Percentiles rank a stretch among this genome's conserved stretches.
Evolutionary conservation across 2,888 invertebrate species (phyloP).

Genomic region (Bedellia somnulentella): DNA sequence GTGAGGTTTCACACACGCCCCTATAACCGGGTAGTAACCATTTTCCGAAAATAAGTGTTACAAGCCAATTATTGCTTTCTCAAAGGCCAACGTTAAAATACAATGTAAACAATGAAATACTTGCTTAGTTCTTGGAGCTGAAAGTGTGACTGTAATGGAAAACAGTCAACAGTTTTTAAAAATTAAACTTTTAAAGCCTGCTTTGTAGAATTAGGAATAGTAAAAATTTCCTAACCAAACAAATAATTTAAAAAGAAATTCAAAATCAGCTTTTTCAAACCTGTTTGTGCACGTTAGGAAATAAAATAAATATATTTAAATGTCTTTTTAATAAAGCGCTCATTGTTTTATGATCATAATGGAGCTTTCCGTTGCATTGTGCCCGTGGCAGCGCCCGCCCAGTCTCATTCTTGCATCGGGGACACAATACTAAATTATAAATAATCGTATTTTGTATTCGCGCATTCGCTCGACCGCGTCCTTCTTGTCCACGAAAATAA

Average conservation of each 20-base stretch:
- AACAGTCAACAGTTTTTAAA: too few relatives aligned
- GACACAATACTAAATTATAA: conserved; percentile 54
- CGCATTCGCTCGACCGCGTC: conserved; percentile 39
- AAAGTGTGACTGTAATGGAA: too few relatives aligned
- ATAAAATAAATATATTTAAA: conserved; percentile 57
- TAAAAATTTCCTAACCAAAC: too few relatives aligned
- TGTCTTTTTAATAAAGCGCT: conserved; percentile 57
- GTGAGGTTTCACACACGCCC: conserved; percentile 34
- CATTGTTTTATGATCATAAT: conserved; percentile 56
- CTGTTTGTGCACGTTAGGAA: too few relatives aligned
- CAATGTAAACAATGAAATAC: too few relatives aligned
- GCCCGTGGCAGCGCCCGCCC: conserved; percentile 31
- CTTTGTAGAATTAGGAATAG: too few relatives aligned
- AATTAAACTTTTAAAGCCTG: too few relatives aligned
- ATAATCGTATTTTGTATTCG: conserved; percentile 50
- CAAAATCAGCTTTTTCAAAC: too few relatives aligned
- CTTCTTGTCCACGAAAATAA: conserved; percentile 48
- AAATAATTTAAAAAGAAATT: too few relatives aligned
- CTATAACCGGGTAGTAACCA: too few relatives aligned
- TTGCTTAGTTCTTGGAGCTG: too few relatives aligned
- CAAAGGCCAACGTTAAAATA: neutral
- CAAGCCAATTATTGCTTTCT: neutral
- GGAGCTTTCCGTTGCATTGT: conserved; percentile 15
- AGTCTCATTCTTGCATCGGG: conserved; percentile 22
- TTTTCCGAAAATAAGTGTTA: neutral